A percentile compares a stretch with the other conserved stretches of the same genome.
These are phyloP conservation scores for Myotis davidii DNA, from an alignment of 2,113 vertebrate species.

Conservation along the genomic window DNA sequence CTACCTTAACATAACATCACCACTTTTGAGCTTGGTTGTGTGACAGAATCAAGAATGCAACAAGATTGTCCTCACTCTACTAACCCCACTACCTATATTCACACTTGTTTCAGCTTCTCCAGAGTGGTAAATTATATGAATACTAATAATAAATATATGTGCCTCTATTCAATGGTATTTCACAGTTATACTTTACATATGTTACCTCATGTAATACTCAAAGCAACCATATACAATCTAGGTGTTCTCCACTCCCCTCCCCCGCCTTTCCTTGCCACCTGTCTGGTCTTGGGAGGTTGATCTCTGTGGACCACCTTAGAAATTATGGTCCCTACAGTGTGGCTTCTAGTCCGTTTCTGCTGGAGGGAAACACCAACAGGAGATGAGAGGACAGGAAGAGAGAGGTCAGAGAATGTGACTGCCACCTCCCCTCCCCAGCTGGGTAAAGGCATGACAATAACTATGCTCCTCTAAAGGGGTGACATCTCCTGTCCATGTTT, in stretches of 20 bases:
- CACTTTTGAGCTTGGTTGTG: neutral
- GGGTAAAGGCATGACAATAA: neutral
- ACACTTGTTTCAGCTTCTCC: neutral
- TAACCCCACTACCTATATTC: neutral
- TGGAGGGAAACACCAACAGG: neutral
- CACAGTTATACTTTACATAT: neutral
- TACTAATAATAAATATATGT: neutral
- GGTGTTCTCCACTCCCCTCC: neutral
- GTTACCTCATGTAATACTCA: neutral
- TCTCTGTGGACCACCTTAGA: neutral
- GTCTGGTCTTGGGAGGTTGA: neutral
- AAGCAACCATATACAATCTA: neutral
- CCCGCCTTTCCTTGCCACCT: neutral
- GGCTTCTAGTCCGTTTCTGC: neutral
- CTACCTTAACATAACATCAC: neutral
- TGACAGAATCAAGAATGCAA: neutral
- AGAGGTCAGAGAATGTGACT: neutral
- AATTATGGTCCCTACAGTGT: neutral
- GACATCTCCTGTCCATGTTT: neutral
- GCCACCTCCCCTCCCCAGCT: neutral
- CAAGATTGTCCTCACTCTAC: neutral
- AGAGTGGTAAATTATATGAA: neutral
- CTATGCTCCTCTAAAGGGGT: neutral
- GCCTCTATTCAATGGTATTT: neutral
- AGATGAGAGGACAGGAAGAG: neutral